Percentiles rank a stretch among this genome's conserved stretches.
phyloP scores from a whole-genome alignment of 2,888 invertebrate genomes.

The Hyles lineata region DNA sequence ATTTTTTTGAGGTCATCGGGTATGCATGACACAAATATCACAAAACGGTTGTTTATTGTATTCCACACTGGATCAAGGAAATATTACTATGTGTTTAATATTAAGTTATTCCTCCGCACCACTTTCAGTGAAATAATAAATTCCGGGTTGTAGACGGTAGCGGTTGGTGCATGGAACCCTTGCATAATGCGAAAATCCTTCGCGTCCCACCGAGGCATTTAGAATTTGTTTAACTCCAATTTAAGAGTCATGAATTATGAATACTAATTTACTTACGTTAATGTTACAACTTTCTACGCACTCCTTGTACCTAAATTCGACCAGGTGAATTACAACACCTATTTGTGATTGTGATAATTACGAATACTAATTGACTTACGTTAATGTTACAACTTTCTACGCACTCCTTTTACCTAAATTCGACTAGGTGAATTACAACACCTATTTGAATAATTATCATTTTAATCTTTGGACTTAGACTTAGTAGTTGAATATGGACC shows the following conservation, averaged over 20 bases:
- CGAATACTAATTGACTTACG: not conserved
- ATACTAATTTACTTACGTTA: not conserved
- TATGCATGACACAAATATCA: too few relatives aligned
- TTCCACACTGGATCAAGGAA: not conserved
- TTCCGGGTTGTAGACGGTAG: slow-evolving; percentile 1
- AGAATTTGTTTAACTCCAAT: slow-evolving; percentile 6
- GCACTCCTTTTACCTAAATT: not conserved
- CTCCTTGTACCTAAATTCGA: not conserved
- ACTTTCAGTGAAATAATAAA: slow-evolving; percentile 19
- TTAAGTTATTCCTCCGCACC: not conserved
- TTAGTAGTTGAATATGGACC: too few relatives aligned
- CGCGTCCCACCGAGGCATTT: slow-evolving; percentile 11
- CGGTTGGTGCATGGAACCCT: slow-evolving; percentile 27
- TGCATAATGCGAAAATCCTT: slow-evolving; percentile 27
- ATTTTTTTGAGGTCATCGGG: too few relatives aligned
- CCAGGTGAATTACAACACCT: too few relatives aligned
- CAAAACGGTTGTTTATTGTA: too few relatives aligned
- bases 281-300: not conserved
- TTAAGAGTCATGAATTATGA: not conserved
- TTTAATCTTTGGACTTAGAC: too few relatives aligned
- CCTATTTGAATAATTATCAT: too few relatives aligned
- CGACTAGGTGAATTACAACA: too few relatives aligned
- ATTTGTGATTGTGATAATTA: too few relatives aligned
- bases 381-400: not conserved
- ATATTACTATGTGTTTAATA: not conserved